Evolutionary conservation across 2,797 vertebrate genomes (phyloP), one percentile per base, ranked within the genome.

Genomic region (Phaenicophaeus curvirostris): DNA sequence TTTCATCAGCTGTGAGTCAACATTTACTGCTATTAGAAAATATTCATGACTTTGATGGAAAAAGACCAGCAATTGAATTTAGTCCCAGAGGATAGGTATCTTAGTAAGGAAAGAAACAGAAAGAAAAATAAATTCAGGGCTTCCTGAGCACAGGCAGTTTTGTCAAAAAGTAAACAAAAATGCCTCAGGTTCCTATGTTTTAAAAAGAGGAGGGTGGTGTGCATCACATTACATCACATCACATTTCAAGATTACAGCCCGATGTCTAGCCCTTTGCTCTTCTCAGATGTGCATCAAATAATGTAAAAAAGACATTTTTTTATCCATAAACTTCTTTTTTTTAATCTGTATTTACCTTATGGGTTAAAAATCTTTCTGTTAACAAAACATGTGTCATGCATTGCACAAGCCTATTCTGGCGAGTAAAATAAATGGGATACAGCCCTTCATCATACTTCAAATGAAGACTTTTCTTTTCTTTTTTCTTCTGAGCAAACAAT

Each of bases 1-100:
- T 95, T 93, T 46, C 53, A 87, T 92, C 76, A 78, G 8, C 71
- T 90, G 58, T 89, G 68, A 94, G 83, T 93, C 87, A 95, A 95
- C 89, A 93, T 83, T 90, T 90, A 39, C 72, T 55, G 28, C 25
- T 87, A 77, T 87, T 41, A 87, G 89, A 96, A 85, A 76, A 25
- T 55, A 88, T 76, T 82, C 19, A 76, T 58, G 20, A 46, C 23
- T 93, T 93, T 85, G 66, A 65, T 81, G 53, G 65, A 93, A 91
- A 87, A 82, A 94, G 18, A 67, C 13, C 33, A 92, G 63, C 7
- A 85, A 53, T 9, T 53, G 15, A 82, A 79, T 86, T 81, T 88
- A 6, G 14, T 84, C 24, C 25, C 61, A 41, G 13, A 71, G 15
- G 14, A 73, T 15, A 42, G 1, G 1, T 66, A 27, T 42, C 48